Base-by-base conservation (phyloP, 2,113 vertebrate genomes). In the Tyto alba region DNA sequence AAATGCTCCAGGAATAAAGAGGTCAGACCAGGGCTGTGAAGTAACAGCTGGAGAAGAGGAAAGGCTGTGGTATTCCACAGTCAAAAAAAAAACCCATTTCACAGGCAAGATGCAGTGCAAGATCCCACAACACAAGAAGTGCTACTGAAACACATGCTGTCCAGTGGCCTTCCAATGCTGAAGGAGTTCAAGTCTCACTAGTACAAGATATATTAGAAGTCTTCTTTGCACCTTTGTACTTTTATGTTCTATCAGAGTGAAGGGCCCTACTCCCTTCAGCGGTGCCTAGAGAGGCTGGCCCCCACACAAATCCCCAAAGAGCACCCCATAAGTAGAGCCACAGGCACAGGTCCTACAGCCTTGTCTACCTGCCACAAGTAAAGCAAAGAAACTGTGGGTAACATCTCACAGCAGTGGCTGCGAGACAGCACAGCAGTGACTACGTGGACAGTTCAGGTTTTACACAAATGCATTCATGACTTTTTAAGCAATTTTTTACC, bases 371-470 rank as follows among this genome's bases (percentile, higher is more conserved):
- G 55, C n/a, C 38, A 23, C 21, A 52, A 36, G 26, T 0, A 52
- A 26, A 64, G 36, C 30, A 90, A 60, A 77, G 62, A 38, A 56
- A 55, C 3, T 11, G 26, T 1, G 1, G 27, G 41, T 27, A 56
- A 68, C 23, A 15, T 11, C 72, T 57, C 48, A 38, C 2, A 1
- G 82, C 48, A 73, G 66, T 4, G 13, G 45, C 47, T 50, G 57
- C 1, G 0, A 76, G 40, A 76, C 9, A 48, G 23, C 53, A 83
- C 19, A 30, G 17, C 16, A 56, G 16, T 41, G 52, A 34, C 40
- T n/a, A 21, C 1, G 0, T 11, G 2, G 34, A 59, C 34, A 23
- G 30, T n/a, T 64, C 0, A 1, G 14, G 22, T 48, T 93, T 85
- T 66, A 75, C 3, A 30, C 7, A 69, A 75, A 48, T 53, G 6